Percentiles rank a stretch among this genome's conserved stretches.
These are phyloP conservation scores for Adineta ricciae DNA, from an alignment of 2,888 invertebrate species.

Conservation along the genomic window DNA sequence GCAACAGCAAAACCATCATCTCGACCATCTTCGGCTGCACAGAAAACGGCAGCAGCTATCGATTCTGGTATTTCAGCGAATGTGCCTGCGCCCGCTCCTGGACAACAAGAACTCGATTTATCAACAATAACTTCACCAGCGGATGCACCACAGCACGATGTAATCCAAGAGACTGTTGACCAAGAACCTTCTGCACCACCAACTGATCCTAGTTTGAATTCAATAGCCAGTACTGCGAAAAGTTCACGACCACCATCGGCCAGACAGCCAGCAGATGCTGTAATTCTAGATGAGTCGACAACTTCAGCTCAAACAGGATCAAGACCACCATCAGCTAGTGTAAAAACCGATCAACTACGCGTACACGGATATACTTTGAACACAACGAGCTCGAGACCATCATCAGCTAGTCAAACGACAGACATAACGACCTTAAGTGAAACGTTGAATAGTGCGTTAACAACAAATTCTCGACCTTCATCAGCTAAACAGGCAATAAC, in stretches of 20 bases:
- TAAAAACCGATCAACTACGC: not conserved
- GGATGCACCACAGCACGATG: no score
- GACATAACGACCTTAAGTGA: not conserved
- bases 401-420: not conserved
- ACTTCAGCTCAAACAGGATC: not conserved
- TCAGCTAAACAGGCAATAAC: not conserved
- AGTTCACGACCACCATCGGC: not conserved
- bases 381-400: not conserved
- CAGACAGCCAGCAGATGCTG: not conserved
- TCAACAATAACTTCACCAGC: not conserved
- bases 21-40: not conserved
- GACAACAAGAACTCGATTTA: not conserved
- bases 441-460: not conserved
- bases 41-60: not conserved
- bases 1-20: not conserved
- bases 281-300: not conserved
- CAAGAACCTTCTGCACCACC: not conserved
- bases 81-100: not conserved
- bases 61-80: not conserved
- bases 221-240: not conserved
- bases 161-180: no score
- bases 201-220: not conserved
- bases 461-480: not conserved
- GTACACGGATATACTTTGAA: not conserved
- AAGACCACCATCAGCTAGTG: not conserved